Evolutionary conservation across 2,797 vertebrate genomes (phyloP).

Genomic region (Neoniphon sammara): DNA sequence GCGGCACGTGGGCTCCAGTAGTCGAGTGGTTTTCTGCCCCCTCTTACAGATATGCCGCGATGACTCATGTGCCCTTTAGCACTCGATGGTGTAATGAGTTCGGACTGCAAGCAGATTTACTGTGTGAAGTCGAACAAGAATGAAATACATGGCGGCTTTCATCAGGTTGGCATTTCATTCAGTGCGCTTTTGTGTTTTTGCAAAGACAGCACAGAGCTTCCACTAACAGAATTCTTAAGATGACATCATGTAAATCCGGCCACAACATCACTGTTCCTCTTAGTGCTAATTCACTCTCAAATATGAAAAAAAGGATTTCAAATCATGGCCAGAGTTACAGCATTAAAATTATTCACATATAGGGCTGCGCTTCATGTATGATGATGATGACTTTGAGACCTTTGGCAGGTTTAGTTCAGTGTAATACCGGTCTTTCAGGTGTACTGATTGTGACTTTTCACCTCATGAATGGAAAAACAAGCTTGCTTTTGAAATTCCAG

Average conservation of each 20-base stretch:
- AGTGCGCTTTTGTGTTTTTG: slow-evolving; percentile 34
- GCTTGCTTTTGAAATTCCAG: neutral
- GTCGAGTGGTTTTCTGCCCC: slow-evolving; percentile 49
- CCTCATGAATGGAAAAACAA: neutral
- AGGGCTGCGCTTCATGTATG: no score
- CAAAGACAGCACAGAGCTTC: slow-evolving; percentile 41
- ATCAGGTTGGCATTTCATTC: slow-evolving; percentile 65
- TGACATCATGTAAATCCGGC: neutral
- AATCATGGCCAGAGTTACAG: neutral
- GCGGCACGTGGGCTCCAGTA: slow-evolving; percentile 64
- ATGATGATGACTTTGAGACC: no score
- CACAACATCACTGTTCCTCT: neutral
- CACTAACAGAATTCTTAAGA: slow-evolving; percentile 12
- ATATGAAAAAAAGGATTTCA: neutral
- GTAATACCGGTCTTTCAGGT: neutral
- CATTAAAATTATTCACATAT: no score
- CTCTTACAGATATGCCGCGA: slow-evolving; percentile 65
- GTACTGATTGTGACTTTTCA: neutral
- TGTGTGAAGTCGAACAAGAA: slow-evolving; percentile 62
- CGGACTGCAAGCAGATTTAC: slow-evolving; percentile 52
- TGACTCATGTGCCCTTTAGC: slow-evolving; percentile 81
- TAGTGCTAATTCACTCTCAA: neutral
- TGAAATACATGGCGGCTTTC: slow-evolving; percentile 45
- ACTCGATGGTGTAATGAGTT: slow-evolving; percentile 67
- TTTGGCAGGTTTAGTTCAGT: no score